Conservation (phyloP, 2,888 invertebrate genomes). For the Tetragonisca angustula region DNA sequence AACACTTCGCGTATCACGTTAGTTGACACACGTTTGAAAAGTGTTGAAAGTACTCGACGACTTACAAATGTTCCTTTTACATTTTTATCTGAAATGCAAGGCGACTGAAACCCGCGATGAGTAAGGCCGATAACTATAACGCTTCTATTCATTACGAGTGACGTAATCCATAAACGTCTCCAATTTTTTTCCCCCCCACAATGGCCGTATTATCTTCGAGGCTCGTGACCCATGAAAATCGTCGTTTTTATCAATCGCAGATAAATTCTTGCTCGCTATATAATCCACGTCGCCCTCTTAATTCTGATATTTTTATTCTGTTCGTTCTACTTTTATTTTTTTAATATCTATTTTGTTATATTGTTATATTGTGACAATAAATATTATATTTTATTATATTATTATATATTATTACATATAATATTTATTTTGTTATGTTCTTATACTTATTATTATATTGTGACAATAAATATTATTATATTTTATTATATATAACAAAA, state of each 20-base stretch:
- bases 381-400: no score
- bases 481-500: no score
- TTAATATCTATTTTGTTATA: no score
- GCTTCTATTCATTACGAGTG: not conserved
- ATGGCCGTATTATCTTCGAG: not conserved
- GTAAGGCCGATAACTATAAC: not conserved
- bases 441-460: no score
- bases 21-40: not conserved
- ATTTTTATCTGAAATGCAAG: not conserved
- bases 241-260: not conserved
- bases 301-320: not conserved
- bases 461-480: no score
- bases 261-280: not conserved
- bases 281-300: not conserved
- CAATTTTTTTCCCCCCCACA: not conserved
- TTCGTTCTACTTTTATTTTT: no score
- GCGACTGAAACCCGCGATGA: not conserved
- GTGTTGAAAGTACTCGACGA: not conserved
- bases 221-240: not conserved
- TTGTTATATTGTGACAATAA: no score
- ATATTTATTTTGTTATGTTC: no score
- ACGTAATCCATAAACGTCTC: constrained; percentile 4
- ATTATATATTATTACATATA: no score
- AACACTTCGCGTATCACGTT: not conserved
- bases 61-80: not conserved